phyloP scores from a whole-genome alignment of 2,888 invertebrate species.

The Phortica okadai region DNA sequence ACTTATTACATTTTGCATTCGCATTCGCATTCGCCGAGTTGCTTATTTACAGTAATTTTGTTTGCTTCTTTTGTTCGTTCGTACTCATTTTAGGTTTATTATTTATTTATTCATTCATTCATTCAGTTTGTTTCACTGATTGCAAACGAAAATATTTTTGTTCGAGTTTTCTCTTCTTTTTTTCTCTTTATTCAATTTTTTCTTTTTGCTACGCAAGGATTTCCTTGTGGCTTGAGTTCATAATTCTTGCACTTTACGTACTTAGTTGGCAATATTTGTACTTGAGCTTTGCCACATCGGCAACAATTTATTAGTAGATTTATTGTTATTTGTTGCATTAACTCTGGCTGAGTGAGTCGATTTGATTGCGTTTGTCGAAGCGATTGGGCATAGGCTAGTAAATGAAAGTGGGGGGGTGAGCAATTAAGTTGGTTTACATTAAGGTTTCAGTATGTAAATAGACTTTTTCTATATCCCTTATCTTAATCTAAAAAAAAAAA shows the following conservation, averaged over 20 bases:
- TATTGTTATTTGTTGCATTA: neutral
- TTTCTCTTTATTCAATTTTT: neutral
- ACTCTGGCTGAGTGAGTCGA: neutral
- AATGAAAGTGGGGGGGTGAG: neutral
- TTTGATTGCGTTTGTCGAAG: neutral
- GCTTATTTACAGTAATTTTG: neutral
- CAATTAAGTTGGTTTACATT: neutral
- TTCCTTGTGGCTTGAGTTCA: constrained; percentile 7
- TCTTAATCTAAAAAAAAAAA: no score
- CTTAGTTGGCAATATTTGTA: neutral
- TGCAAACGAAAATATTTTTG: constrained; percentile 19
- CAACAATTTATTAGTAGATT: neutral
- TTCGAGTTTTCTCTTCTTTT: neutral
- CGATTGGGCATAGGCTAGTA: neutral
- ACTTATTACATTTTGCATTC: neutral
- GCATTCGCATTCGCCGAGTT: neutral
- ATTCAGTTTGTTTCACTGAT: constrained; percentile 22
- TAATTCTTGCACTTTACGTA: constrained; percentile 9
- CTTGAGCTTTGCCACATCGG: neutral
- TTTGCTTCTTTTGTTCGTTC: neutral
- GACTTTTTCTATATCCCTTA: no score
- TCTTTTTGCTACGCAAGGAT: neutral
- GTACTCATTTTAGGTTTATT: constrained; percentile 1
- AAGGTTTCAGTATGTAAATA: no score
- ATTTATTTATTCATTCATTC: constrained; percentile 24